Evolutionary conservation across 2,888 invertebrate genomes (phyloP).

Genomic region (Synanthedon myopaeformis): DNA sequence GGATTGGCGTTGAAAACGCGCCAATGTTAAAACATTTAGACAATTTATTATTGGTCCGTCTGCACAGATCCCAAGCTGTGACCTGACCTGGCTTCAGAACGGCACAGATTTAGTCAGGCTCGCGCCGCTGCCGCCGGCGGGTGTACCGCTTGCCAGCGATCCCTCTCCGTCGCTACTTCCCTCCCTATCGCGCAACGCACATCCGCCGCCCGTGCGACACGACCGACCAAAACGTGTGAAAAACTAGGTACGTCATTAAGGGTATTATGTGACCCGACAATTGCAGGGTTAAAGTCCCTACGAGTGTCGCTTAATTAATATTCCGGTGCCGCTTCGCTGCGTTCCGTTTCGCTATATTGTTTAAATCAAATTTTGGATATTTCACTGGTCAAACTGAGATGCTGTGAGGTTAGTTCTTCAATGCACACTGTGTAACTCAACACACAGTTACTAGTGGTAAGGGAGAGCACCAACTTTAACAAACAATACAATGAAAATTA

Average conservation of each 20-base stretch:
- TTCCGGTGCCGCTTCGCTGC: slow-evolving; percentile 3
- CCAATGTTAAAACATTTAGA: slow-evolving; percentile 27
- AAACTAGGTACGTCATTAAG: slow-evolving; percentile 30
- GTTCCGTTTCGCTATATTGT: slow-evolving; percentile 1
- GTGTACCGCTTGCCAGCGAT: slow-evolving; percentile 40
- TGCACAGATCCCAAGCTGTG: slow-evolving; percentile 25
- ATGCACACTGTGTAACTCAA: no score
- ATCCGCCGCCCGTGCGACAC: slow-evolving; percentile 34
- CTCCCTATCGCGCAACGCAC: slow-evolving; percentile 33
- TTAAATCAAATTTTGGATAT: slow-evolving; percentile 1
- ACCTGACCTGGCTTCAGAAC: slow-evolving; percentile 61
- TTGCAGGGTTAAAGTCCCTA: slow-evolving; percentile 13
- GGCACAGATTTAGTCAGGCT: slow-evolving; percentile 65
- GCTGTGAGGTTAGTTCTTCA: not conserved
- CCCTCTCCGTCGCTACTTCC: slow-evolving; percentile 16
- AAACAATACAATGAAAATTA: no score
- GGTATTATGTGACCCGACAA: slow-evolving; percentile 10
- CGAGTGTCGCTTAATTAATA: slow-evolving; percentile 19
- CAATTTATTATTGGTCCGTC: slow-evolving; percentile 23
- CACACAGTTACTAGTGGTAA: no score
- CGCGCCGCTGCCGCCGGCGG: slow-evolving; percentile 36
- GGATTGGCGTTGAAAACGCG: slow-evolving; percentile 20
- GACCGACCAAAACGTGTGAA: slow-evolving; percentile 13
- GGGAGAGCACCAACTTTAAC: no score
- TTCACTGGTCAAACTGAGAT: not conserved